Base-by-base conservation (phyloP, 2,113 vertebrate genomes). In the Indri indri region DNA sequence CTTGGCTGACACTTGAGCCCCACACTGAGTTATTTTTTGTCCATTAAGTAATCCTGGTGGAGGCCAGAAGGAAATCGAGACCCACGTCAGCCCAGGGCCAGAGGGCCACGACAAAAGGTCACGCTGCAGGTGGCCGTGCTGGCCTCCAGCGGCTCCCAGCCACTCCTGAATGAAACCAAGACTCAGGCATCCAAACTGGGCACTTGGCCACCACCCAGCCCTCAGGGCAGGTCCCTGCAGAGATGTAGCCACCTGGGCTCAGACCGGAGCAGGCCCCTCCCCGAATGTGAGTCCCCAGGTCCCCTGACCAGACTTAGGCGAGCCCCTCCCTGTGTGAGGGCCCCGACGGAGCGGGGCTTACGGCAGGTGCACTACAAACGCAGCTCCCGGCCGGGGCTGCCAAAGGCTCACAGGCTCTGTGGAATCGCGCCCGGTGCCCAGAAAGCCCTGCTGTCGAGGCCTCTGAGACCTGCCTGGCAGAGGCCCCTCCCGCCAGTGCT, bases 61-160 rank as follows among this genome's bases (percentile, higher is more conserved):
- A 96, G 97, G 80, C 97, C 90, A 94, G 89, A 96, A 96, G 96
- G 96, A 98, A 97, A 96, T 2, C 1, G 66, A 98, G 89, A 90
- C 83, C 27, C 76, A 73, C 90, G 70, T 86, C 50, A 32, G 42
- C 8, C 20, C 6, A 27, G 90, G 6, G 0, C 95, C 54, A 73
- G 65, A 91, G 71, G 85, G 66, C 90, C 12, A 73, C 66, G 88
- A 94, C 76, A 90, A 97, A 96, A 98, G 97, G 97, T 97, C 96
- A 97, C 0, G 0, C 65, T 88, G 9, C 50, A 95, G 83, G 96
- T 68, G 89, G 73, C 65, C 70, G 71, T 66, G 77, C 61, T 79
- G 2, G 79, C 66, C 66, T 83, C 30, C 42, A 13, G 2, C 9
- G 2, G 22, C 63, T 84, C 57, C 23, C 14, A 63, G 34, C 23